Base-by-base conservation (phyloP, 1,140 invertebrate species). In the Vanessa tameamea region DNA sequence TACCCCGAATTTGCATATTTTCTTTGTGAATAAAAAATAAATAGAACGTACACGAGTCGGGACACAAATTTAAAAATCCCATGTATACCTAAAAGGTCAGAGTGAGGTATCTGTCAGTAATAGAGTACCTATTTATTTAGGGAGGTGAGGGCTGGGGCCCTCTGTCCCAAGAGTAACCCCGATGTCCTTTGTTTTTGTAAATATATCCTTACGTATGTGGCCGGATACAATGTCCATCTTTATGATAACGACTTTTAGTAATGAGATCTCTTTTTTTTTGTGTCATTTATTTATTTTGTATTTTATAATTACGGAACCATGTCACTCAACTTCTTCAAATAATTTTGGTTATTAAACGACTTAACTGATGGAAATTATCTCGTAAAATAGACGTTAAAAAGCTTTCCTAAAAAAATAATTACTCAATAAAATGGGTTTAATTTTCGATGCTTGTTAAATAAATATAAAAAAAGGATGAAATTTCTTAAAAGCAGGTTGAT, bases 121-220 rank as follows among this genome's bases (percentile, higher is more conserved):
- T 80, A 72, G 72, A 72, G 78, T 78, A 43, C 37, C 37, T 43
- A 80, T 80, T 80, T 80, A 78, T 80, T 75, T 78, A 78, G 78
- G 76, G 78, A 72, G 47, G 66, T 59, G 23, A 61, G 72, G 69
- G 71, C 63, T n/a, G 61, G 59, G 59, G 37, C 50, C 69, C 43
- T 43, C 64, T 61, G 73, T 75, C 78, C 72, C 43, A 15, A 72
- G 78, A 75, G 69, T 57, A 26, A 75, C 65, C 59, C 53, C 59
- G 50, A 37, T 64, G 67, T 64, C 51, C 65, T 79, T 79, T 79
- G 78, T 79, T 68, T 76, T 76, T 78, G 67, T 78, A 69, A 61
- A 61, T 37, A 61, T 37, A 31, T 61, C 26, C 57, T 57, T 61
- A 61, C 14, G 15, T 61, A 61, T 61, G 57, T 61, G 57, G 3